These are phyloP conservation scores for Psophia crepitans DNA, from an alignment of 2,113 vertebrate genomes.

Conservation along the genomic window DNA sequence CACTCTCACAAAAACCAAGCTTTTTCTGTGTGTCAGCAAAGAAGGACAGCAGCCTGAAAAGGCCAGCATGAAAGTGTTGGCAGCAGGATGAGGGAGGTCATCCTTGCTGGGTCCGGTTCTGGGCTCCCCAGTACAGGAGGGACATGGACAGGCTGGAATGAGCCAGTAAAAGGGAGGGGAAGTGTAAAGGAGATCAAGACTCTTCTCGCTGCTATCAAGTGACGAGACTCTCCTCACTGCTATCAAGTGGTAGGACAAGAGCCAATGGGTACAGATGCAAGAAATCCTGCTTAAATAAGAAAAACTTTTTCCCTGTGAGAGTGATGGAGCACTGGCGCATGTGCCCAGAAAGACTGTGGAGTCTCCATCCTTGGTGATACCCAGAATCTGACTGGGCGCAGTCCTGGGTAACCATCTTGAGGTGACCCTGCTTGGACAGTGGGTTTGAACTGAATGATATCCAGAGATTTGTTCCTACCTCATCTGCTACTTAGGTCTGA, in stretches of 20 bases:
- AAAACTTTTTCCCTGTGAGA: background rate
- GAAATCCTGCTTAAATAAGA: background rate
- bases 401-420: background rate
- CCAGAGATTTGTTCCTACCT: background rate
- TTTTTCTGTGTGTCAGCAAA: background rate
- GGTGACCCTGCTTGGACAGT: background rate
- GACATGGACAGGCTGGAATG: background rate
- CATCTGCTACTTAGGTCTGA: background rate
- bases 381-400: background rate
- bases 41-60: background rate
- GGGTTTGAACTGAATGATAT: background rate
- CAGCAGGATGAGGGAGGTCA: background rate
- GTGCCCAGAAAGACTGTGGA: background rate
- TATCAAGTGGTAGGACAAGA: background rate
- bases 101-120: background rate
- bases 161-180: background rate
- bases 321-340: background rate
- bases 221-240: background rate
- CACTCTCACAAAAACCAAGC: rapidly evolving
- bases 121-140: background rate
- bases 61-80: too few species aligned
- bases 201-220: background rate
- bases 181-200: background rate
- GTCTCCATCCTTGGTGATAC: background rate
- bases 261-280: background rate